Percentiles rank a stretch among this genome's conserved stretches.
phyloP scores from a whole-genome alignment of 2,113 vertebrate species.

The Gymnorhina tibicen region DNA sequence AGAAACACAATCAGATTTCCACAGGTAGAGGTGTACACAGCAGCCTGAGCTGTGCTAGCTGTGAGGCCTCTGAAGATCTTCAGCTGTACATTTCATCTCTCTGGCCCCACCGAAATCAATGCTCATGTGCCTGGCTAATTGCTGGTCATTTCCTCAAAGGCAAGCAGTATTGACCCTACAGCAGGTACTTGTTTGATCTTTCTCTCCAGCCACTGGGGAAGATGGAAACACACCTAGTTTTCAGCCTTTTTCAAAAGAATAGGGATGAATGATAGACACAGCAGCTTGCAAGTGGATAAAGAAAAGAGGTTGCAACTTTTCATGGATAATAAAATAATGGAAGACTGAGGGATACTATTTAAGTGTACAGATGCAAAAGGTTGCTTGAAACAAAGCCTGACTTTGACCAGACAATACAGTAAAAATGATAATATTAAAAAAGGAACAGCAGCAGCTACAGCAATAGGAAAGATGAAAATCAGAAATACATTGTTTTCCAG shows the following conservation, averaged over 20 bases:
- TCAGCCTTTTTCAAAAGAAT: neutral
- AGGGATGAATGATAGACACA: neutral
- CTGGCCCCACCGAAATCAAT: fast-evolving
- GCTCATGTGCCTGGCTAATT: neutral
- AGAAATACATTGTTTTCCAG: neutral
- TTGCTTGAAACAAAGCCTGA: neutral
- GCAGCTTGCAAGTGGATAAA: neutral
- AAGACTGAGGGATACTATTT: neutral
- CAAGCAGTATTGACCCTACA: neutral
- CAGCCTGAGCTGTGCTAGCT: neutral
- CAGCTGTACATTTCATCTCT: neutral
- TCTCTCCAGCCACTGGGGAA: neutral
- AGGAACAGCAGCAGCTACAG: neutral
- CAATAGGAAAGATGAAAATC: neutral
- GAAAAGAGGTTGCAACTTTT: neutral
- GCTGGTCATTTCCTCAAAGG: neutral
- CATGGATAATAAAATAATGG: slow-evolving; percentile 12
- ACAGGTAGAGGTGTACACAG: neutral
- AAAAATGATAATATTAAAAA: neutral
- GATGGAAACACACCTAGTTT: neutral
- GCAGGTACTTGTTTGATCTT: neutral
- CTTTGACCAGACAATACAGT: neutral
- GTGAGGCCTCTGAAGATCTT: neutral
- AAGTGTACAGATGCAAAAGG: neutral
- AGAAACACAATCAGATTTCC: neutral